A percentile compares a stretch with the other conserved stretches of the same genome.
Evolutionary conservation across 2,113 vertebrate genomes (phyloP).

Genomic region (Lampris megalopsis): DNA sequence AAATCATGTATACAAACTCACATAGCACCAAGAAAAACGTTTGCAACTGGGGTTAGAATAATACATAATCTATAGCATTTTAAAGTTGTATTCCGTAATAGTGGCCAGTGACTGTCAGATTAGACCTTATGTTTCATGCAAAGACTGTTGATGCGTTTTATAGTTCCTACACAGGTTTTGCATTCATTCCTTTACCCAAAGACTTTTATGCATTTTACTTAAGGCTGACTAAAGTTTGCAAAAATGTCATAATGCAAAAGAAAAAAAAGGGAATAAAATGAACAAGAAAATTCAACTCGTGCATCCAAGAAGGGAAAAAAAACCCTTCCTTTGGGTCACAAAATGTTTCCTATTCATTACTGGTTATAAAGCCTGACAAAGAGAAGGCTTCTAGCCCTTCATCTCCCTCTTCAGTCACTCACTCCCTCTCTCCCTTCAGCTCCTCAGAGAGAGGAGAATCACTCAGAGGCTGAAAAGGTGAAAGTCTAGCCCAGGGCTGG

Average conservation of each 20-base stretch:
- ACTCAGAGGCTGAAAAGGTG: constrained; percentile 79
- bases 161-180: background rate
- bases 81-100: no score
- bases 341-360: constrained; percentile 79
- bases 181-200: background rate
- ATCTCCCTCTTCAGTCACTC: constrained; percentile 71
- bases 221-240: no score
- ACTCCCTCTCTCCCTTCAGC: constrained; percentile 46
- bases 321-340: constrained; percentile 61
- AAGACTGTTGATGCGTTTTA: background rate
- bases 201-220: background rate
- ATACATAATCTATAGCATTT: no score
- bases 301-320: constrained; percentile 25
- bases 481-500: constrained; percentile 70
- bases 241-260: no score
- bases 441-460: constrained; percentile 64
- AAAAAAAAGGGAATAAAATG: no score
- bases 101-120: no score
- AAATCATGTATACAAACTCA: no score
- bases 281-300: constrained; percentile 60
- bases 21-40: no score
- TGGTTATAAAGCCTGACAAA: constrained; percentile 74
- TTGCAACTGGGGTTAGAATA: no score
- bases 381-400: constrained; percentile 67
- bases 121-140: background rate